Base-by-base conservation (phyloP, 2,888 invertebrate species). In the Mimachlamys varia region DNA sequence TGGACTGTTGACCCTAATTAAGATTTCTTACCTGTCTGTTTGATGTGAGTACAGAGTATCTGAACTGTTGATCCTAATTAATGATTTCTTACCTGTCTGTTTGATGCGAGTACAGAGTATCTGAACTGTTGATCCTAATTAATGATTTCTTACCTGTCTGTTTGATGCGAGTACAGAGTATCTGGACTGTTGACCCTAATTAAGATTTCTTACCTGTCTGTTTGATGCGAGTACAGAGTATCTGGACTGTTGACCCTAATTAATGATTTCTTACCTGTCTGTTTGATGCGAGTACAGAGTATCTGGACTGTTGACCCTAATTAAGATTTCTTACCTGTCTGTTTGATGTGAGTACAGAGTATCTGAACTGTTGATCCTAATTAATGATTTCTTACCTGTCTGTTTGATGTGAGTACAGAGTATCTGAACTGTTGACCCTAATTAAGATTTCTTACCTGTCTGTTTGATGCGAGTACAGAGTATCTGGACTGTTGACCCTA, bases 401-500 rank as follows among this genome's bases (percentile, higher is more conserved):
- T 93, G 92, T 33, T 88, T n/a, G n/a, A 96, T 95, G 53, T 92
- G 89, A 62, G 92, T 94, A 33, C 96, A 90, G 0, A 96, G 90
- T 44, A 95, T 93, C 88, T 95, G 94, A 91, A 95, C 96, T n/a
- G 94, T n/a, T n/a, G n/a, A n/a, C n/a, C n/a, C n/a, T n/a, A n/a
- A n/a, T n/a, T n/a, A n/a, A n/a, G n/a, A n/a, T n/a, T n/a, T n/a
- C n/a, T n/a, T 88, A 94, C 94, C 93, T 94, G 94, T 95, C 22
- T 93, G 92, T 33, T 88, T n/a, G n/a, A 96, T 95, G 53, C 93
- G 88, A 95, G 94, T 94, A 33, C 96, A 90, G 0, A 96, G 90
- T 44, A 95, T 93, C 88, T 95, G 94, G 91, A 95, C 96, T n/a
- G 94, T n/a, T n/a, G n/a, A n/a, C n/a, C n/a, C n/a, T n/a, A n/a